Conservation (phyloP, 2,888 invertebrate genomes). For the Eupelmus urozonus region DNA sequence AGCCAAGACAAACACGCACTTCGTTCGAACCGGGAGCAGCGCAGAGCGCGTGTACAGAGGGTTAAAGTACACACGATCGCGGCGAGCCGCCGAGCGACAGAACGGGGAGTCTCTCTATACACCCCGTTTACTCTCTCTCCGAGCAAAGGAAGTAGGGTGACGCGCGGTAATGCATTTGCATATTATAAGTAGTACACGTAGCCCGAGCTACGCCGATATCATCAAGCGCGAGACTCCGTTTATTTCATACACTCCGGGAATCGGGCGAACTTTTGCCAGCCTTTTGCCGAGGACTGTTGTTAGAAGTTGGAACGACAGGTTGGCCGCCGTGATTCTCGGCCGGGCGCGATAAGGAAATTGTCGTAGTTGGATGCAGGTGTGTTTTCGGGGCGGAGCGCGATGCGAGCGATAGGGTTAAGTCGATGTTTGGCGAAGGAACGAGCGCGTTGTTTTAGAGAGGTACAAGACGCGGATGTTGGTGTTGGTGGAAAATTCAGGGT, state of each 20-base stretch:
- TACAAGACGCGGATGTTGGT: too few relatives aligned
- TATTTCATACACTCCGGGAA: too few relatives aligned
- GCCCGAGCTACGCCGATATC: slow-evolving; percentile 72
- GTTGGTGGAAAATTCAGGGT: neutral
- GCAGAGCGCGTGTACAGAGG: slow-evolving; percentile 36
- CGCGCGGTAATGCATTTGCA: slow-evolving; percentile 70
- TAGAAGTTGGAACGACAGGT: neutral
- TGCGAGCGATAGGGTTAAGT: slow-evolving; percentile 9
- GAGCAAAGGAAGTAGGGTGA: slow-evolving; percentile 58
- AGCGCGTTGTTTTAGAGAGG: too few relatives aligned
- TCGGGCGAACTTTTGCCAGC: neutral
- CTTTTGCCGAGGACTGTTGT: neutral
- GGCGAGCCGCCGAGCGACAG: too few relatives aligned
- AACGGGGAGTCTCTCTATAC: too few relatives aligned
- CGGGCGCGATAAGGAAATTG: slow-evolving; percentile 20
- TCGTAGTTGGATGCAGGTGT: slow-evolving; percentile 20
- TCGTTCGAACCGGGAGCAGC: slow-evolving; percentile 44
- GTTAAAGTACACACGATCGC: slow-evolving; percentile 46
- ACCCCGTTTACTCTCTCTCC: slow-evolving; percentile 10
- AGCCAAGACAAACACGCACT: slow-evolving; percentile 64
- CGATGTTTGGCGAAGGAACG: slow-evolving; percentile 22
- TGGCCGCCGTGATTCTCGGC: neutral
- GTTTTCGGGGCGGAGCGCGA: neutral
- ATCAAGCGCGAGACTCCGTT: slow-evolving; percentile 1
- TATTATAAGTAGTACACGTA: slow-evolving; percentile 76